phyloP scores from a whole-genome alignment of 2,888 invertebrate genomes.

The Tiliacea citrago region DNA sequence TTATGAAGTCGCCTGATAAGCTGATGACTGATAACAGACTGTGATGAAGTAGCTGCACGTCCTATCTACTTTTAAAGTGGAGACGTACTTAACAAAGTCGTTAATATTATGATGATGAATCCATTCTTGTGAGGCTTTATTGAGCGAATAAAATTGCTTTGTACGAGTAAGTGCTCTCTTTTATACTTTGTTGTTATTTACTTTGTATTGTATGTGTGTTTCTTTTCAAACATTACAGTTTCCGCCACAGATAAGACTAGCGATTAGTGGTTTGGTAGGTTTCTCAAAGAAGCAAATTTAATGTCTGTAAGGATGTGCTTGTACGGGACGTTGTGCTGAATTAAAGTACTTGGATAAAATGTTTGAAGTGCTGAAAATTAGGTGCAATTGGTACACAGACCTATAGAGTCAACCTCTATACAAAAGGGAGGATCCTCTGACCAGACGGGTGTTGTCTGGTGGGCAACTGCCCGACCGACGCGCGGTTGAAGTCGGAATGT shows the following conservation, averaged over 20 bases:
- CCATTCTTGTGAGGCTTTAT: slow-evolving; percentile 23
- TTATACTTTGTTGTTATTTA: slow-evolving; percentile 4
- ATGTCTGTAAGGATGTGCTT: neutral
- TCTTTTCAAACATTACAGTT: neutral
- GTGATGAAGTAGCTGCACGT: slow-evolving; percentile 37
- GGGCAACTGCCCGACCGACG: too few species aligned
- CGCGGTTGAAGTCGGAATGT: too few species aligned
- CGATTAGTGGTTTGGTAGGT: neutral
- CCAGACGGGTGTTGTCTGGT: too few species aligned
- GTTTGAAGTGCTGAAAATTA: neutral
- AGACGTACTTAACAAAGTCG: slow-evolving; percentile 36
- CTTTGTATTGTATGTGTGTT: slow-evolving; percentile 5
- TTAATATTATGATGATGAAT: slow-evolving; percentile 26
- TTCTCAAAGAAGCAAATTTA: slow-evolving; percentile 6
- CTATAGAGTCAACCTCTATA: too few species aligned
- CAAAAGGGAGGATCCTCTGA: too few species aligned
- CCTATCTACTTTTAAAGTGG: slow-evolving; percentile 37
- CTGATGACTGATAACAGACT: slow-evolving; percentile 59
- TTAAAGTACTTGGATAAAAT: neutral
- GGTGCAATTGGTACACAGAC: neutral
- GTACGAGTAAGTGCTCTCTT: slow-evolving; percentile 1
- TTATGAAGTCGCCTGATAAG: slow-evolving; percentile 61
- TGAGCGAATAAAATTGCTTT: slow-evolving; percentile 18
- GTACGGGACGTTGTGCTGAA: neutral
- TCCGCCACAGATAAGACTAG: neutral